phyloP scores from a whole-genome alignment of 1,140 invertebrate genomes.

The Whitmania pigra region DNA sequence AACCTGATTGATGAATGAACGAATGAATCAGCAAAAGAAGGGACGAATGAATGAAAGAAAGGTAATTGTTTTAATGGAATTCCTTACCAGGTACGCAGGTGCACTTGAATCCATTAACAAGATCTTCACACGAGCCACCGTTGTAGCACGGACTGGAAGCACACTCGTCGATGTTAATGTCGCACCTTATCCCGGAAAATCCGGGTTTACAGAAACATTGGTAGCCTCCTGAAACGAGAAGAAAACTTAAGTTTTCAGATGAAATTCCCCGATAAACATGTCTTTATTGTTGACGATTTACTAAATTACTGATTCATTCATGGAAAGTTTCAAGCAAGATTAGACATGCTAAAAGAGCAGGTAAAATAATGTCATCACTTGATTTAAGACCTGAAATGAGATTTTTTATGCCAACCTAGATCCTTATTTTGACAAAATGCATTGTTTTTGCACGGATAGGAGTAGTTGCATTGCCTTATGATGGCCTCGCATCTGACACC shows the following conservation, averaged over 20 bases:
- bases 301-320: too few relatives aligned
- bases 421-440: background rate
- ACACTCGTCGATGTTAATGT: constrained; percentile 23
- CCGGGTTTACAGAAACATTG: constrained; percentile 34
- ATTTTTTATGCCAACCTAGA: too few relatives aligned
- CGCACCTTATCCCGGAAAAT: constrained; percentile 34
- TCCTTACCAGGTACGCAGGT: constrained; percentile 32
- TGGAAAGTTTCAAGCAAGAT: too few relatives aligned
- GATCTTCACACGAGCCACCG: constrained; percentile 12
- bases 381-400: too few relatives aligned
- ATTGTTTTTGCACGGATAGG: constrained; percentile 28
- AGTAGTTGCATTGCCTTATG: constrained; percentile 27
- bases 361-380: too few relatives aligned
- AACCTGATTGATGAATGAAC: background rate
- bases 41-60: background rate
- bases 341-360: too few relatives aligned
- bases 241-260: constrained; percentile 3
- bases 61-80: background rate
- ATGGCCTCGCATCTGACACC: constrained; percentile 28
- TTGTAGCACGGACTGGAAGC: constrained; percentile 28
- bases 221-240: constrained; percentile 29
- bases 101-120: constrained; percentile 25
- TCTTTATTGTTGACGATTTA: too few relatives aligned
- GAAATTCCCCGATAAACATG: too few relatives aligned
- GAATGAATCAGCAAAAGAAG: too few relatives aligned